Evolutionary conservation across 1,140 invertebrate genomes (phyloP).

Genomic region (Plectus sambesii): DNA sequence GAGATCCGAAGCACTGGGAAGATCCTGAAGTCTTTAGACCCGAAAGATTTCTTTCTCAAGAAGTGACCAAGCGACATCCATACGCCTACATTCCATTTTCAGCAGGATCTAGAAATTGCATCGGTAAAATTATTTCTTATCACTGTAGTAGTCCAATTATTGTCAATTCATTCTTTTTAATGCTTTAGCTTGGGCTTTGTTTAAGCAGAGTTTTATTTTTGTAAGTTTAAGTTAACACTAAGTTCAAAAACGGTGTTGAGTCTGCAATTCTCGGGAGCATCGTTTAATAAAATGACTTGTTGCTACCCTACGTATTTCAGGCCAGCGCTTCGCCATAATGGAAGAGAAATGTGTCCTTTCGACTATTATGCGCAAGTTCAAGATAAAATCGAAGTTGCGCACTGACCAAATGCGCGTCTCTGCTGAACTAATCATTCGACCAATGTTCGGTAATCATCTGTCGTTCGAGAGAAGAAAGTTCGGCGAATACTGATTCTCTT

Average conservation of each 20-base stretch:
- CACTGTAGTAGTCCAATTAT: constrained; percentile 3
- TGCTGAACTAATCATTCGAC: constrained; percentile 49
- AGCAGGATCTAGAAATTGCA: constrained; percentile 49
- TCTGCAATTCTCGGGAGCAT: too few species aligned
- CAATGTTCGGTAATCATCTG: constrained; percentile 45
- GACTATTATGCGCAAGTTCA: constrained; percentile 68
- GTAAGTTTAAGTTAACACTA: too few species aligned
- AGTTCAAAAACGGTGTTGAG: too few species aligned
- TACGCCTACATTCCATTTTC: constrained; percentile 48
- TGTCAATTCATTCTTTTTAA: constrained; percentile 9
- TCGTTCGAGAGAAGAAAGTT: constrained; percentile 27
- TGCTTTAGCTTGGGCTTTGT: too few species aligned
- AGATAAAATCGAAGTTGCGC: constrained; percentile 48
- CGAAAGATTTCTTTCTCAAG: constrained; percentile 75
- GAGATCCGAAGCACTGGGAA: constrained; percentile 62
- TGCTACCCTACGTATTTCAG: constrained; percentile 35
- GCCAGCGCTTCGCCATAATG: constrained; percentile 69
- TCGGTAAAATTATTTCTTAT: constrained; percentile 39
- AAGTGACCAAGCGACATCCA: constrained; percentile 53
- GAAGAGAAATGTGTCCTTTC: constrained; percentile 77
- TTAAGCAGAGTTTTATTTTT: too few species aligned
- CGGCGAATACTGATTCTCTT: constrained; percentile 32
- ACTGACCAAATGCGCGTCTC: constrained; percentile 47
- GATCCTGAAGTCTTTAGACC: constrained; percentile 76
- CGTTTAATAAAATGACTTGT: too few species aligned